Evolutionary conservation across 2,888 invertebrate genomes (phyloP).

Genomic region (Coelopa pilipes): DNA sequence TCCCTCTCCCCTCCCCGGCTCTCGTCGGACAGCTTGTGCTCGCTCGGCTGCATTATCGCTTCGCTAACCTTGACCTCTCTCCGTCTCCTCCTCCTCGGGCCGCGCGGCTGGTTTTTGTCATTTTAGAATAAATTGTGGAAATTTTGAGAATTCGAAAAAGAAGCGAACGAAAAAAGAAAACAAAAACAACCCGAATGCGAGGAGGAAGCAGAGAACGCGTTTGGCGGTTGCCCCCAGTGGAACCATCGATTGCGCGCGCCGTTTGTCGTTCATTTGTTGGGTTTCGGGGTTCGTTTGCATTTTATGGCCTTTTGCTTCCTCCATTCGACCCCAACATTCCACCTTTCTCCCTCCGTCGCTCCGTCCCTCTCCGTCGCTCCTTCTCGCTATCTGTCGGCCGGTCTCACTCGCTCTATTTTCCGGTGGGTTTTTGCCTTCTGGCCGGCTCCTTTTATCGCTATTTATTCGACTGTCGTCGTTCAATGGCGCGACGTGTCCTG

Average conservation of each 20-base stretch:
- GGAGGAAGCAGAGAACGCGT: not conserved
- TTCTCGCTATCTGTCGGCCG: too few relatives aligned
- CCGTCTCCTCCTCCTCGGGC: not conserved
- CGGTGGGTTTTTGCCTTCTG: not conserved
- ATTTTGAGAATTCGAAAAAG: not conserved
- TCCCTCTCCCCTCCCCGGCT: too few relatives aligned
- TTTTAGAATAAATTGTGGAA: conserved; percentile 26
- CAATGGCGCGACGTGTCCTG: conserved; percentile 27
- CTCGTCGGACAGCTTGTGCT: not conserved
- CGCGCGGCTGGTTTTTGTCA: conserved; percentile 17
- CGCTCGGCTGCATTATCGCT: conserved; percentile 11
- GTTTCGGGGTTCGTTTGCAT: conserved; percentile 32
- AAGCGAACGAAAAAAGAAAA: not conserved
- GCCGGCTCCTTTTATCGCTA: conserved; percentile 20
- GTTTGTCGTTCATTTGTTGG: conserved; percentile 7
- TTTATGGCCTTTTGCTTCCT: conserved; percentile 23
- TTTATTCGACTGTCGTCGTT: conserved; percentile 24
- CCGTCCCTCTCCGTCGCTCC: too few relatives aligned
- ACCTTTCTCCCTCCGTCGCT: not conserved
- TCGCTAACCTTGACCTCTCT: conserved; percentile 27
- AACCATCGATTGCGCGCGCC: conserved; percentile 22
- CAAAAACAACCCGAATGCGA: not conserved
- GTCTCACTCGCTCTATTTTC: too few relatives aligned
- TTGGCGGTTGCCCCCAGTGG: not conserved
- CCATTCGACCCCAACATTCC: conserved; percentile 1